These are phyloP conservation scores for Apeltes quadracus DNA, from an alignment of 2,113 vertebrate genomes.

Conservation along the genomic window DNA sequence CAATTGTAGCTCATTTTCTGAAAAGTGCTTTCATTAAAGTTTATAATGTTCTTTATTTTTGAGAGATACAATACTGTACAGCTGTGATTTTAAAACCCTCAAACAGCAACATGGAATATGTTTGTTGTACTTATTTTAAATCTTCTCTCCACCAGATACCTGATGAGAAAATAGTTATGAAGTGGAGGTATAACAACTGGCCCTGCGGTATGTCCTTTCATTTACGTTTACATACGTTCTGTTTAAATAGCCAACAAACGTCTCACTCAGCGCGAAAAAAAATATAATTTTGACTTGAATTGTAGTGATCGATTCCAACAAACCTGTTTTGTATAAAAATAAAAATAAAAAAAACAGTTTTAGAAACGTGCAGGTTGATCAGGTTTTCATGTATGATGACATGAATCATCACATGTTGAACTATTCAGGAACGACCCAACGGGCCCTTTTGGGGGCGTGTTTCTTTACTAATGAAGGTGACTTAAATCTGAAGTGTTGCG, in stretches of 20 bases:
- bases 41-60: too few relatives aligned
- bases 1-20: too few relatives aligned
- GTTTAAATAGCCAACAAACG: background rate
- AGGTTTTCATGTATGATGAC: background rate
- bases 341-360: too few relatives aligned
- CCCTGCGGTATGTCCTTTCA: constrained; percentile 85
- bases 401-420: background rate
- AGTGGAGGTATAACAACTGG: constrained; percentile 98
- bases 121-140: background rate
- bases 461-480: background rate
- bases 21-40: too few relatives aligned
- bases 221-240: background rate
- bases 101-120: too few relatives aligned
- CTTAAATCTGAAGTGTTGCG: too few relatives aligned
- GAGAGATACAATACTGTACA: too few relatives aligned
- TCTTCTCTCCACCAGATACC: constrained; percentile 78
- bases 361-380: background rate
- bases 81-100: too few relatives aligned
- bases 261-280: background rate
- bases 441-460: background rate
- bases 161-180: constrained; percentile 94
- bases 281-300: too few relatives aligned
- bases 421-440: too few relatives aligned
- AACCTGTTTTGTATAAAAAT: too few relatives aligned
- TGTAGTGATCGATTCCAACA: background rate